Conservation (phyloP, 2,113 vertebrate species). For the Bubo bubo region DNA sequence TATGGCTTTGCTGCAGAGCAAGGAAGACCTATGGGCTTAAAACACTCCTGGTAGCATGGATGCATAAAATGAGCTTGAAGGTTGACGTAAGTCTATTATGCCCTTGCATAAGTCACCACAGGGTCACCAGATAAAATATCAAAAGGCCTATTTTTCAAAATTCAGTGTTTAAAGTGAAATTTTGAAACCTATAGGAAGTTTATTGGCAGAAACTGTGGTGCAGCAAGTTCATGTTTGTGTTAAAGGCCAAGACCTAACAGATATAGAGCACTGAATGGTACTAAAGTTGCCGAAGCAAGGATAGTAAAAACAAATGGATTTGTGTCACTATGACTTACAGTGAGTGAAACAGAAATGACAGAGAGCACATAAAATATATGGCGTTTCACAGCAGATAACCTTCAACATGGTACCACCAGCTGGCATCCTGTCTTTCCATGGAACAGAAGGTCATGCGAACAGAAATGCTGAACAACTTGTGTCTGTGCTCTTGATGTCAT, state of each 20-base stretch:
- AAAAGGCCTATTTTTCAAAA: not conserved
- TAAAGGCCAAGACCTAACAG: not conserved
- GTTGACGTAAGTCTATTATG: not conserved
- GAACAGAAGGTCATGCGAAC: not conserved
- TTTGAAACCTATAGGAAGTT: not conserved
- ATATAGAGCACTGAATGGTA: not conserved
- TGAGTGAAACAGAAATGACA: not conserved
- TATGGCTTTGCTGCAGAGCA: not conserved
- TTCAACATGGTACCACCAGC: not conserved
- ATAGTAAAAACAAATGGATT: not conserved
- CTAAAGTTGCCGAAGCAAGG: not conserved
- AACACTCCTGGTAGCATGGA: not conserved
- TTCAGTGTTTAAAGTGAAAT: not conserved
- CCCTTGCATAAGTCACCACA: not conserved
- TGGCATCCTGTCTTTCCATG: not conserved
- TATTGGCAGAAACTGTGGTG: not conserved
- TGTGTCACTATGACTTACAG: not conserved
- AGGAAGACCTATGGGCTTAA: not conserved
- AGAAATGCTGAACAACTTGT: not conserved
- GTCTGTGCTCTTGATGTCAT: accelerated
- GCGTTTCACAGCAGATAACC: not conserved
- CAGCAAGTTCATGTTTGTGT: not conserved
- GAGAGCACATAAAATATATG: not conserved
- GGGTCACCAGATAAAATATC: not conserved
- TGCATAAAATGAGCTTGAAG: not conserved